phyloP scores from a whole-genome alignment of 1,140 invertebrate genomes.

The Lepidotrigona ventralis region DNA sequence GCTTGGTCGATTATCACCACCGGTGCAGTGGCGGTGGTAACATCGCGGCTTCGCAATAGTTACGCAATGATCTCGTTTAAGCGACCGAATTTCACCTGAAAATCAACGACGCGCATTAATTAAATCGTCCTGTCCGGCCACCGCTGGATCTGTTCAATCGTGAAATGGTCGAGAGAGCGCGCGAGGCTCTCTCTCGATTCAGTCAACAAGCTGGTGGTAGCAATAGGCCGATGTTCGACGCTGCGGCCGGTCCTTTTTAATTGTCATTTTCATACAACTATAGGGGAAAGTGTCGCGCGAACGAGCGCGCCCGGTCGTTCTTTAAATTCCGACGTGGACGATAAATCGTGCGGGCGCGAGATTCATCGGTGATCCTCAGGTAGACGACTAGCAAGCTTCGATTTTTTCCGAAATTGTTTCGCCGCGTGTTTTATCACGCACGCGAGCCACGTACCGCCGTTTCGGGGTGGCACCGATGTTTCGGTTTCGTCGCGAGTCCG shows the following conservation, averaged over 20 bases:
- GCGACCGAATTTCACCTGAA: constrained; percentile 20
- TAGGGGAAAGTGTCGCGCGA: constrained; percentile 1
- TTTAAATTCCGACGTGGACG: constrained; percentile 43
- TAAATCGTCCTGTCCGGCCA: constrained; percentile 46
- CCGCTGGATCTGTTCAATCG: neutral
- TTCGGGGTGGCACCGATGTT: neutral
- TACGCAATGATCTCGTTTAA: constrained; percentile 27
- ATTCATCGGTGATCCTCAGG: neutral
- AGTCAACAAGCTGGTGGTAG: no score
- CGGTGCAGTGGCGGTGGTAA: neutral
- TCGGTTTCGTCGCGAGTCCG: constrained; percentile 12
- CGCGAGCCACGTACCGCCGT: constrained; percentile 33
- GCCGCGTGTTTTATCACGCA: constrained; percentile 46
- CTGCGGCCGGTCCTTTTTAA: constrained; percentile 47
- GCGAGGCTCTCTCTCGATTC: no score
- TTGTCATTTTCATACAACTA: constrained; percentile 47
- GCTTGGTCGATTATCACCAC: constrained; percentile 27
- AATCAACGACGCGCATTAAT: constrained; percentile 53
- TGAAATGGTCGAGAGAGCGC: neutral
- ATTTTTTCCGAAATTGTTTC: constrained; percentile 55
- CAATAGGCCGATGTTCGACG: no score
- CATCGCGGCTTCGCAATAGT: constrained; percentile 2
- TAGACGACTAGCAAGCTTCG: neutral
- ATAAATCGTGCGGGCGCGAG: constrained; percentile 34
- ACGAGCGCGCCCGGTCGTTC: constrained; percentile 39